Evolutionary conservation across 1,140 invertebrate species (phyloP).

Genomic region (Dendrolimus punctatus): DNA sequence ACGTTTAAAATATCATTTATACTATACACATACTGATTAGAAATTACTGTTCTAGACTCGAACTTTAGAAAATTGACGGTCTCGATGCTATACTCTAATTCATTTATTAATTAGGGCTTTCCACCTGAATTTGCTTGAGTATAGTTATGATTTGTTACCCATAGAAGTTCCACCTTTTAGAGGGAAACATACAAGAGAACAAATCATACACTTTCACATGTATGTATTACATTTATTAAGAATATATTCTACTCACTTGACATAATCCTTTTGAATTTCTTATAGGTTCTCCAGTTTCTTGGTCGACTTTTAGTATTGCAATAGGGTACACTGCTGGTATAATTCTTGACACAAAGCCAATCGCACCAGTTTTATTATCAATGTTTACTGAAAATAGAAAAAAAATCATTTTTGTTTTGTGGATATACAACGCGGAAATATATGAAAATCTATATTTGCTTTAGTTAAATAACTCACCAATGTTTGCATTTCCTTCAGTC

Average conservation of each 20-base stretch:
- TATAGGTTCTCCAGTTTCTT: constrained; percentile 87
- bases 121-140: no score
- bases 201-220: no score
- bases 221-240: no score
- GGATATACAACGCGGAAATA: not conserved
- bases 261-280: constrained; percentile 87
- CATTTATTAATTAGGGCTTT: no score
- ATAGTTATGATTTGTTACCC: no score
- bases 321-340: constrained; percentile 90
- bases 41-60: no score
- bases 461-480: constrained; percentile 73
- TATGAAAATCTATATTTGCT: constrained; percentile 1
- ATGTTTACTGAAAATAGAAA: constrained; percentile 85
- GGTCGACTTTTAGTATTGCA: constrained; percentile 91
- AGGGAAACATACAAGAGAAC: no score
- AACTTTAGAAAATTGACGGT: no score
- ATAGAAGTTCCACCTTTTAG: no score
- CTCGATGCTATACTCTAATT: no score
- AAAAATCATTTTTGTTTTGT: not conserved
- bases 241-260: constrained; percentile 73
- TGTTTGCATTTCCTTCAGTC: constrained; percentile 98
- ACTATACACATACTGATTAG: not conserved
- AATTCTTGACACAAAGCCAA: constrained; percentile 95
- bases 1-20: not conserved
- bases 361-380: constrained; percentile 92